phyloP scores from a whole-genome alignment of 2,888 invertebrate species.

The Marasmarcha lunaedactyla region DNA sequence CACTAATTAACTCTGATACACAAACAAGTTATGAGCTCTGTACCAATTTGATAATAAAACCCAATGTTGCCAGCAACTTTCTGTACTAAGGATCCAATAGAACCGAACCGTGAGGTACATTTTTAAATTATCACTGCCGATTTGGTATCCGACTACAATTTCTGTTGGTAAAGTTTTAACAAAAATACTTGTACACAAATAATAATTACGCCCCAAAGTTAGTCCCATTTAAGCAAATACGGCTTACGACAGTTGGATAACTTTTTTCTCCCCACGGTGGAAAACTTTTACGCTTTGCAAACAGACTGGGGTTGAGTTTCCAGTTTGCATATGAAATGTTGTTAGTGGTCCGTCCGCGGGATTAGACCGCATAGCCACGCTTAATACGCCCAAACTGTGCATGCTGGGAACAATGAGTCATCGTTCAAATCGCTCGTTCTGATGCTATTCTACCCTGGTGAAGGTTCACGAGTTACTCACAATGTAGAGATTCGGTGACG shows the following conservation, averaged over 20 bases:
- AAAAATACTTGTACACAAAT: too few species aligned
- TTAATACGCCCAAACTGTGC: slow-evolving; percentile 8
- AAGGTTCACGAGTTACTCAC: slow-evolving; percentile 23
- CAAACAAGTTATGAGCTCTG: slow-evolving; percentile 12
- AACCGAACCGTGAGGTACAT: too few species aligned
- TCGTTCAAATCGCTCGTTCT: slow-evolving; percentile 23
- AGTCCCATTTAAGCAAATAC: slow-evolving; percentile 20
- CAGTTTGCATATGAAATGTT: slow-evolving; percentile 43
- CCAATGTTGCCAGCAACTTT: not conserved
- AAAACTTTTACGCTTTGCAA: slow-evolving; percentile 37
- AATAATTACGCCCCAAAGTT: not conserved
- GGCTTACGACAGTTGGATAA: slow-evolving; percentile 27
- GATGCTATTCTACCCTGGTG: slow-evolving; percentile 14
- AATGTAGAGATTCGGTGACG: slow-evolving; percentile 24
- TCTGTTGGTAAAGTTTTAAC: too few species aligned
- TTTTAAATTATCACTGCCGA: too few species aligned
- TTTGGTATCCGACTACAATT: too few species aligned
- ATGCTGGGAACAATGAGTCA: slow-evolving; percentile 33
- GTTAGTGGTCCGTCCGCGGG: slow-evolving; percentile 28
- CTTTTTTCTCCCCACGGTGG: slow-evolving; percentile 25
- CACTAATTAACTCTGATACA: slow-evolving; percentile 23
- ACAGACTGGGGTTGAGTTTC: slow-evolving; percentile 29
- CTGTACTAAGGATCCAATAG: too few species aligned
- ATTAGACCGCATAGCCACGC: slow-evolving; percentile 23
- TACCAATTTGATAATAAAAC: slow-evolving; percentile 1